Conservation (phyloP, 2,888 invertebrate genomes). For the Penaeus monodon region DNA sequence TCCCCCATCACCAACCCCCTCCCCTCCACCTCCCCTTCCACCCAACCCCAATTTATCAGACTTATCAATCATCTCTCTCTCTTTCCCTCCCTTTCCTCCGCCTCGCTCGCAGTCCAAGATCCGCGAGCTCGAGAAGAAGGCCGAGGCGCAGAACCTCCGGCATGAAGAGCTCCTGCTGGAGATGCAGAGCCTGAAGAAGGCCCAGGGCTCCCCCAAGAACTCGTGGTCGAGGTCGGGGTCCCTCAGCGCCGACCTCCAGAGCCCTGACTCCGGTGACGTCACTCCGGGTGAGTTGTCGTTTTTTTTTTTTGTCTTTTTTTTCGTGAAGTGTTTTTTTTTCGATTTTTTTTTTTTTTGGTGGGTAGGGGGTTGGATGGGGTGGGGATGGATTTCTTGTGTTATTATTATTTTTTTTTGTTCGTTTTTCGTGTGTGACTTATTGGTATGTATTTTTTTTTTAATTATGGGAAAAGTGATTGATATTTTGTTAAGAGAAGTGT, state of each 20-base stretch:
- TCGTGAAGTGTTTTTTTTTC: not conserved
- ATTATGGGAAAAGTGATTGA: too few relatives aligned
- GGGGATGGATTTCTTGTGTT: too few relatives aligned
- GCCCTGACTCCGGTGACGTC: conserved; percentile 61
- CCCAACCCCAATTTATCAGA: not conserved
- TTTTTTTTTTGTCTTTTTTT: not conserved
- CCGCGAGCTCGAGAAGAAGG: conserved; percentile 92
- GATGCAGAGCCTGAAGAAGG: conserved; percentile 63
- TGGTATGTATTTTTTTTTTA: too few relatives aligned
- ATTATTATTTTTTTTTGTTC: too few relatives aligned
- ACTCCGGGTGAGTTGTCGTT: conserved; percentile 50
- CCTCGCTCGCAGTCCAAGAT: conserved; percentile 58
- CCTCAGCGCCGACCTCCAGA: conserved; percentile 61
- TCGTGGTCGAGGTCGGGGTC: conserved; percentile 61
- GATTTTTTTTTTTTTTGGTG: not conserved
- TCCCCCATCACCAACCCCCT: not conserved
- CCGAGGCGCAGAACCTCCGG: conserved; percentile 78
- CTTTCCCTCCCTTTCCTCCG: not conserved
- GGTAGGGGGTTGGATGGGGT: too few relatives aligned
- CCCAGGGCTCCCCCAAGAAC: conserved; percentile 55
- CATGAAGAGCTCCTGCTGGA: conserved; percentile 93
- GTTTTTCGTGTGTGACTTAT: too few relatives aligned
- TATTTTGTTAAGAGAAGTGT: too few relatives aligned
- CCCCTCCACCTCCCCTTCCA: not conserved
- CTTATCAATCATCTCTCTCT: not conserved